These are phyloP conservation scores for Zosterops lateralis DNA, from an alignment of 2,113 vertebrate species.

Conservation along the genomic window DNA sequence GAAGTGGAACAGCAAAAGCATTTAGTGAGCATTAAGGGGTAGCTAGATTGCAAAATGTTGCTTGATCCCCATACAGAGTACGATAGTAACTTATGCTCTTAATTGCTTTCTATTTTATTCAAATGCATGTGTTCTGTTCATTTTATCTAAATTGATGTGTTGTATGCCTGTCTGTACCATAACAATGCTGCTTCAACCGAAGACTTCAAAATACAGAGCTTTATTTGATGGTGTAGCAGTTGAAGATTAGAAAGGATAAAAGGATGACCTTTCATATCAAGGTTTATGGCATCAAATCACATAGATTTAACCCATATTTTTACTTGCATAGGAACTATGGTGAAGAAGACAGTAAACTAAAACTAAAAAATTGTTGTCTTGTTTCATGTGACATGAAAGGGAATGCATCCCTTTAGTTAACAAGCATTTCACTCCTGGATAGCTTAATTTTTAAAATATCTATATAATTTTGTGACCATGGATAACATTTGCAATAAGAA, in stretches of 20 bases:
- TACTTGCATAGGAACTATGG: background rate
- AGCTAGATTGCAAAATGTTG: background rate
- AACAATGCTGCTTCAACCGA: background rate
- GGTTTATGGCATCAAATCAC: constrained; percentile 2
- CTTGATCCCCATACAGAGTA: background rate
- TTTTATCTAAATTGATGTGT: background rate
- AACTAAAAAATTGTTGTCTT: background rate
- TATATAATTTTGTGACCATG: background rate
- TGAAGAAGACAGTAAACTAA: background rate
- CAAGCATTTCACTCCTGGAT: background rate
- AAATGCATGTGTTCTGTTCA: background rate
- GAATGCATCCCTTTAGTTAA: background rate
- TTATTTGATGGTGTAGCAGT: constrained; percentile 3
- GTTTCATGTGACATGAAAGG: background rate
- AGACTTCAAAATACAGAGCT: constrained; percentile 12
- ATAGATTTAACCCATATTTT: background rate
- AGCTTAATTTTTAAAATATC: background rate
- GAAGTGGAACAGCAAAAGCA: background rate
- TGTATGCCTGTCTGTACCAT: background rate
- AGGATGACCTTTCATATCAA: constrained; percentile 5
- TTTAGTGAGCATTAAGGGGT: background rate
- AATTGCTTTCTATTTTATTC: background rate
- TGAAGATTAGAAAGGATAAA: constrained; percentile 56
- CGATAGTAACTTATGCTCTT: background rate
- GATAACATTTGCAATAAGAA: background rate